Evolutionary conservation across 2,888 invertebrate species (phyloP), one percentile per base, ranked within the genome.

Genomic region (Cheilosia scutellata): DNA sequence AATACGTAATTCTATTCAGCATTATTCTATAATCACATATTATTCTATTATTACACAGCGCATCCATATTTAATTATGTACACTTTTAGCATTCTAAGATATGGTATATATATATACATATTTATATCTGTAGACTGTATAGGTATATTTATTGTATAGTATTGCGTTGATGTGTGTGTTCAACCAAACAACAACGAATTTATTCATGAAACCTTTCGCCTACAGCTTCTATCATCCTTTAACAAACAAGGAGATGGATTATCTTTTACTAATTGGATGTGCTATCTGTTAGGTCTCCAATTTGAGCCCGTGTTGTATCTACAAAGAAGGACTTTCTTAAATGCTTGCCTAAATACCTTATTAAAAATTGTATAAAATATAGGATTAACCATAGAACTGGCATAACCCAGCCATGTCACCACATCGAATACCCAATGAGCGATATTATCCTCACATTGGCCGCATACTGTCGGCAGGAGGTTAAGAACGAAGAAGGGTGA

Each of bases 351-450:
- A 93, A 98, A 98, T 78, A 97, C 96, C 91, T 97, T 97, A 93
- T 98, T 98, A 93, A 98, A 98, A 90, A 98, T 97, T 29, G 98
- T 98, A 92, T 98, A 98, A 93, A 98, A 98, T 90, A 98, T 96
- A 0, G 98, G 98, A 93, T 98, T 98, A 40, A 98, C 97, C 95
- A 97, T 97, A 13, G 97, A 97, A 90, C 97, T 97, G 71, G 97
- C 96, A 91, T 98, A 98, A 25, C 98, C 98, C 86, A 98, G 93
- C 98, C 98, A 98, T 58, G 98, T 95, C 76, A 97, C 98, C 83
- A 97, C 94, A 91, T 97, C 97, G 90, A 97, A 96, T 55, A 97
- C 96, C 94, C 96, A 96, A 87, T 94, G 95, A 68, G 96, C 94
- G 65, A 96, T 95, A 76, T 95, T 94, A 47, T 94, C 94, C 89